phyloP scores from a whole-genome alignment of 2,797 vertebrate species.

The Spinibarbus caldwelli region DNA sequence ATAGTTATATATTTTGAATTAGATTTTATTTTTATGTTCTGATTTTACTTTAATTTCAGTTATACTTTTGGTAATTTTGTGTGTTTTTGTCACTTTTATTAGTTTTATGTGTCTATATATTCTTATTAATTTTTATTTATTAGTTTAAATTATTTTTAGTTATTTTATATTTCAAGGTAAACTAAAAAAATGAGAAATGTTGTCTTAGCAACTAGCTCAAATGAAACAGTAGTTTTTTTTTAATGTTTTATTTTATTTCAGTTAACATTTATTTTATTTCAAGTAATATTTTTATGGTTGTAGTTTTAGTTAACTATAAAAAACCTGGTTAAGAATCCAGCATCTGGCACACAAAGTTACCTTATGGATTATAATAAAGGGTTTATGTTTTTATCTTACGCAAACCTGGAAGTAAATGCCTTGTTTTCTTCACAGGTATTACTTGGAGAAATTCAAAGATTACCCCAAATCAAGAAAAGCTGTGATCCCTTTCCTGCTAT shows the following conservation, averaged over 20 bases:
- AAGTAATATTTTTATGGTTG: background rate
- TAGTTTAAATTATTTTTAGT: too few relatives aligned
- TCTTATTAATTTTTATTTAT: too few relatives aligned
- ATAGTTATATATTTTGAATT: too few relatives aligned
- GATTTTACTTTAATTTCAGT: too few relatives aligned
- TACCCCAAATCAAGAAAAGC: constrained; percentile 75
- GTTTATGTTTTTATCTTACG: background rate
- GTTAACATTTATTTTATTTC: background rate
- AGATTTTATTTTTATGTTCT: too few relatives aligned
- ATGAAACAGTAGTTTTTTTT: background rate
- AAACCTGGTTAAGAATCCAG: background rate
- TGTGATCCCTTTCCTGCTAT: constrained; percentile 75
- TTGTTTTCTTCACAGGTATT: constrained; percentile 67
- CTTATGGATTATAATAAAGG: background rate
- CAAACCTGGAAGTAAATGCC: background rate
- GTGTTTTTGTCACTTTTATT: too few relatives aligned
- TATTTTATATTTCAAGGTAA: background rate
- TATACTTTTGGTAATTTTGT: too few relatives aligned
- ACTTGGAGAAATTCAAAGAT: constrained; percentile 69
- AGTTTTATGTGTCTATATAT: too few relatives aligned
- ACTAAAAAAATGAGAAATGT: background rate
- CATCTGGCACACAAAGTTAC: background rate
- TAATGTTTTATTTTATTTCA: background rate
- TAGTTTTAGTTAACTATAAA: background rate
- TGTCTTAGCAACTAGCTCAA: background rate